Percentiles rank a stretch among this genome's conserved stretches.
Conservation (phyloP, 1,140 invertebrate genomes). For the Psix sp. region DNA sequence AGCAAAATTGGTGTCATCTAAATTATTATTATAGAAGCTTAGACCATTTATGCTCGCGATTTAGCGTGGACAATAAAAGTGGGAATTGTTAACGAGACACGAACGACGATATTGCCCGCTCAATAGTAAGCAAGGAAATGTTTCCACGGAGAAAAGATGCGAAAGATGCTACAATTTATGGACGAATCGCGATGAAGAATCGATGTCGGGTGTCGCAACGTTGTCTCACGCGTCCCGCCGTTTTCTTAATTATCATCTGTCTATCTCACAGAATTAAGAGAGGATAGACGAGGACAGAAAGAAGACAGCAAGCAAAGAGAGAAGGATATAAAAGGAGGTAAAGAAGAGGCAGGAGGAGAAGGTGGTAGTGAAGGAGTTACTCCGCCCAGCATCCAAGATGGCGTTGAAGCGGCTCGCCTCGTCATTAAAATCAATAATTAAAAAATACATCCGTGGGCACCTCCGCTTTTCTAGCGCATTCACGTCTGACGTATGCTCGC, state of each 20-base stretch:
- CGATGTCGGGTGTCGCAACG: constrained; percentile 66
- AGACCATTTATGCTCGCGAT: background rate
- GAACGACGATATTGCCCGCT: constrained; percentile 14
- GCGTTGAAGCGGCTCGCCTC: constrained; percentile 75
- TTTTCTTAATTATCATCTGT: constrained; percentile 78
- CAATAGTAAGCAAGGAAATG: constrained; percentile 24
- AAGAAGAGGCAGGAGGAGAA: constrained; percentile 62
- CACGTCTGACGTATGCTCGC: constrained; percentile 67
- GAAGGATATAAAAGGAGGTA: constrained; percentile 59
- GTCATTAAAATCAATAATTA: constrained; percentile 79
- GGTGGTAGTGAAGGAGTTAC: constrained; percentile 68
- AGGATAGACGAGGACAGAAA: constrained; percentile 48
- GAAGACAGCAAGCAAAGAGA: constrained; percentile 51
- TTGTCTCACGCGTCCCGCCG: constrained; percentile 68
- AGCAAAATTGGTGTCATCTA: background rate
- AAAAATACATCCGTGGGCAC: constrained; percentile 77
- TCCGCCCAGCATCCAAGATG: constrained; percentile 78
- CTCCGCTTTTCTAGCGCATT: constrained; percentile 74
- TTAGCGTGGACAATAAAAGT: constrained; percentile 20
- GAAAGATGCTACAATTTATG: constrained; percentile 55
- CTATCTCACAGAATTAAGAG: constrained; percentile 73
- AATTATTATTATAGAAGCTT: constrained; percentile 6
- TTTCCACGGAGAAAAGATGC: constrained; percentile 30
- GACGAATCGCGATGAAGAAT: constrained; percentile 65
- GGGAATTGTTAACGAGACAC: constrained; percentile 13